Conservation (phyloP, 2,888 invertebrate species). For the Lasioglossum marginatum region DNA sequence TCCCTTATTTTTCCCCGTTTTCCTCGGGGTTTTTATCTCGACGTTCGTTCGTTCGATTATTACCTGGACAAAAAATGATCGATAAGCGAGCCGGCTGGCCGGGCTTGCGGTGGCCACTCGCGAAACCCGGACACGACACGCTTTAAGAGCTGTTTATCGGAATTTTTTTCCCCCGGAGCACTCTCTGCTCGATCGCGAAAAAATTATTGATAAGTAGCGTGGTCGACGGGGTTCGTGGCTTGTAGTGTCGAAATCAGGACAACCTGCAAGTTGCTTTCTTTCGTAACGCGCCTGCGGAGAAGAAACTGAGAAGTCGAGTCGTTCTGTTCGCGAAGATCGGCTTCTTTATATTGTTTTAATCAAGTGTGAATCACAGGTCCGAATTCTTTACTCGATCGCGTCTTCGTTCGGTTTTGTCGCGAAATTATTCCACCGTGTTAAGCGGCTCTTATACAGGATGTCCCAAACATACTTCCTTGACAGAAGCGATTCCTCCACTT, state of each 20-base stretch:
- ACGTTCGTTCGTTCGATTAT: slow-evolving; percentile 14
- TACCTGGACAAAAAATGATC: slow-evolving; percentile 33
- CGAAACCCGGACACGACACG: slow-evolving; percentile 37
- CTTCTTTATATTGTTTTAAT: background rate
- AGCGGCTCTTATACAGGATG: too few relatives aligned
- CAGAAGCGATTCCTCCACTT: too few relatives aligned
- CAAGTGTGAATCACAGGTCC: background rate
- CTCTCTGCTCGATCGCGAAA: slow-evolving; percentile 16
- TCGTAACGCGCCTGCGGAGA: slow-evolving; percentile 1
- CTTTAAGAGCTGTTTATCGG: slow-evolving; percentile 44
- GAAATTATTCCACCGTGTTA: background rate
- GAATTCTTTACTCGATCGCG: background rate
- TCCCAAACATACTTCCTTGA: too few relatives aligned
- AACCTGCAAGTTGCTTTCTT: slow-evolving; percentile 1
- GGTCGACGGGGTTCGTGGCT: slow-evolving; percentile 19
- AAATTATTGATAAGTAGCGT: slow-evolving; percentile 41
- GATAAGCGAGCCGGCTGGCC: slow-evolving; percentile 16
- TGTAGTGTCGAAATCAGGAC: background rate
- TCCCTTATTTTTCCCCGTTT: slow-evolving; percentile 8
- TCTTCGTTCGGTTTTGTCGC: background rate
- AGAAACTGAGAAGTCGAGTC: background rate
- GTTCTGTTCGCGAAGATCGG: background rate
- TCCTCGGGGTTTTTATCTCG: background rate
- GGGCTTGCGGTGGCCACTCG: slow-evolving; percentile 13
- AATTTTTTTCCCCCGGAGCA: background rate